Evolutionary conservation across 1,140 invertebrate genomes (phyloP).

Genomic region (Teleogryllus occipitalis): DNA sequence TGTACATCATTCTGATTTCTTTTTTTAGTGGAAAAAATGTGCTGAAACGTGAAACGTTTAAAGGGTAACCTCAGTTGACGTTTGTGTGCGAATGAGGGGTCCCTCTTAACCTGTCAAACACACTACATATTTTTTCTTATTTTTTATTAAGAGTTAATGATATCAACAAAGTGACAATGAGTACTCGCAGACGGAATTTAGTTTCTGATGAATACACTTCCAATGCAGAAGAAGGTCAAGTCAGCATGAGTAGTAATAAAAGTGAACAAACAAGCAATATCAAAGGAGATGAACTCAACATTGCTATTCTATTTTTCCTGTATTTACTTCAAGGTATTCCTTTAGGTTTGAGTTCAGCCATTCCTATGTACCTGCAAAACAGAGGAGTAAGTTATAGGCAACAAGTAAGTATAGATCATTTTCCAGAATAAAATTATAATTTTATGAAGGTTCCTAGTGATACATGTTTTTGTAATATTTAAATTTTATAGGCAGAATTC

Average conservation of each 20-base stretch:
- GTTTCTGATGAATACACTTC: not conserved
- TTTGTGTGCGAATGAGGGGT: no score
- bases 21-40: no score
- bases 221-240: not conserved
- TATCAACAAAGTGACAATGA: not conserved
- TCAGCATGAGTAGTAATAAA: not conserved
- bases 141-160: not conserved
- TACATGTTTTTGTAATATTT: slow-evolving; percentile 9
- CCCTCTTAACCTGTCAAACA: no score
- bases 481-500: slow-evolving; percentile 83
- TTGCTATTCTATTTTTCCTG: slow-evolving; percentile 79
- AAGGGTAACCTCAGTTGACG: no score
- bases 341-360: slow-evolving; percentile 80
- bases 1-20: no score
- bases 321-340: slow-evolving; percentile 96
- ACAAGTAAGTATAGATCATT: slow-evolving; percentile 40
- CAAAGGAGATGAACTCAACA: slow-evolving; percentile 65
- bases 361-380: slow-evolving; percentile 93
- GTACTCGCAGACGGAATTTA: not conserved
- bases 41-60: no score
- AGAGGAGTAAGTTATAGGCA: slow-evolving; percentile 82
- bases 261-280: slow-evolving; percentile 40
- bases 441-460: not conserved
- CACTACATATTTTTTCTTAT: not conserved
- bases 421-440: not conserved